Evolutionary conservation across 2,888 invertebrate genomes (phyloP).

Genomic region (Agrochola litura): DNA sequence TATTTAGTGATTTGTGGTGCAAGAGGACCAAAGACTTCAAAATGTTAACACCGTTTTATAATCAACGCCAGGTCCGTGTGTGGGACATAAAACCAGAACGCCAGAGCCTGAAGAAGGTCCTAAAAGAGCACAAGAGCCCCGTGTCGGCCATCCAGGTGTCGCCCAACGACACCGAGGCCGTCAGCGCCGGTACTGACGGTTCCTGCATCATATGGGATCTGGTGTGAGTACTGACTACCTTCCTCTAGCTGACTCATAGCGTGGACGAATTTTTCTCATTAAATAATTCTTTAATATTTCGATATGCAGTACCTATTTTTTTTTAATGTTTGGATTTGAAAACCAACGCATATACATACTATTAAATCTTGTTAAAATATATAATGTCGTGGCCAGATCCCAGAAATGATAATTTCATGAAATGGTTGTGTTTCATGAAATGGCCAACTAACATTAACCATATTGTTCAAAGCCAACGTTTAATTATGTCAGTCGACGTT

Average conservation of each 20-base stretch:
- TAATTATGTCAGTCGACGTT: too few relatives aligned
- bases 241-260: background rate
- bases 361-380: too few relatives aligned
- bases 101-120: constrained; percentile 93
- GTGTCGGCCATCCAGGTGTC: constrained; percentile 96
- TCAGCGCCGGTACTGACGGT: constrained; percentile 97
- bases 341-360: too few relatives aligned
- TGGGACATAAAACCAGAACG: constrained; percentile 93
- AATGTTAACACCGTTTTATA: background rate
- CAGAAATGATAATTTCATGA: too few relatives aligned
- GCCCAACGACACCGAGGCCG: constrained; percentile 94
- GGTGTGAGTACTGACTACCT: constrained; percentile 86
- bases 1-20: background rate
- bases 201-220: constrained; percentile 98
- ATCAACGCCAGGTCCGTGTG: constrained; percentile 91
- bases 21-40: too few relatives aligned
- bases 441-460: too few relatives aligned
- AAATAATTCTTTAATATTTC: background rate
- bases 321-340: too few relatives aligned
- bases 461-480: too few relatives aligned
- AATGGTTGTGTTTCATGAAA: too few relatives aligned
- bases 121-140: constrained; percentile 98
- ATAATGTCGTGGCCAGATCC: too few relatives aligned
- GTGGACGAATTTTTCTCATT: background rate
- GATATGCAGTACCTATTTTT: too few relatives aligned